Base-by-base conservation (phyloP, 2,888 invertebrate species). In the Lochmaea capreae region DNA sequence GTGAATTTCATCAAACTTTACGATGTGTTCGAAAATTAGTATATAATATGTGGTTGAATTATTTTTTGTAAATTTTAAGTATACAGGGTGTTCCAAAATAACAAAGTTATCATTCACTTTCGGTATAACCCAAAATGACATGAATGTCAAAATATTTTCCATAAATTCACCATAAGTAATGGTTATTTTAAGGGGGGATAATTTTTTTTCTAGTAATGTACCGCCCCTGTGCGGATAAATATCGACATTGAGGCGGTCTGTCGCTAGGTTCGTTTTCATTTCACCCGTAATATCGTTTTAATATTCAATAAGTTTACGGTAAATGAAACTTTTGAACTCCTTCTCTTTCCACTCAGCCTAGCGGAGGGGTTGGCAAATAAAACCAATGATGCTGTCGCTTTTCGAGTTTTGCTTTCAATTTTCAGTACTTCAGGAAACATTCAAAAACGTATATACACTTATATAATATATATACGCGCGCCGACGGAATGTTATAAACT, bases 221-320 rank as follows among this genome's bases (percentile, higher is more conserved):
- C 33, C 61, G 61, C 39, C 61, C n/a, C 26, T 39, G 61, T 10
- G 26, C n/a, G 39, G 33, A 16, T 39, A 33, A 61, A 61, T 33
- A 61, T 61, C 16, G 33, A 10, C 26, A n/a, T 52, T 26, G 46
- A 18, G 22, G 43, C 61, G 49, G 33, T 62, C 46, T 26, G 70
- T 33, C 65, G 39, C 49, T 65, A 57, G 63, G 54, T 33, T 61
- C 61, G 68, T 43, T 46, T 68, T 49, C 68, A 49, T 59, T 68
- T 68, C 33, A 39, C 14, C 65, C 16, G 43, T 65, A 63, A 70
- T 70, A 70, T 65, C 71, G 46, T 71, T 71, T 71, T 71, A 65
- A 71, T 71, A 71, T 71, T 71, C 71, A 33, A 71, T 71, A 71
- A 65, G 71, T 71, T 71, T 65, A 71, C 71, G 71, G 65, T 58